Evolutionary conservation across 2,888 invertebrate species (phyloP), one percentile per base, ranked within the genome.

Genomic region (Sphecodes monilicornis): DNA sequence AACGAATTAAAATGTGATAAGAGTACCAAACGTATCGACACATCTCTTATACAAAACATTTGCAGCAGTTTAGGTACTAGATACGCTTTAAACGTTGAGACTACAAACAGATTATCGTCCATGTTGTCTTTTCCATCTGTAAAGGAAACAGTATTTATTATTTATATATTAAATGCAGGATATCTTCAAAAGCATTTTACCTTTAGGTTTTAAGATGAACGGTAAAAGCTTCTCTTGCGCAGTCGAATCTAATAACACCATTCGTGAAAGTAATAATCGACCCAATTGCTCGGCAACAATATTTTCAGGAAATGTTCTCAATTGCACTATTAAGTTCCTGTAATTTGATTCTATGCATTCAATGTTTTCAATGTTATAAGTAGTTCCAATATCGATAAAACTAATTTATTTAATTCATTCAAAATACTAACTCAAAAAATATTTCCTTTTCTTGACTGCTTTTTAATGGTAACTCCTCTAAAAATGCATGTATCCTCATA

Each of bases 41-140:
- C 96, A 94, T 99, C 98, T 88, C 98, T 96, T 5, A 99, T 97
- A 90, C 97, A 97, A 95, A 98, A 98, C 94, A 98, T 96, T 92
- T 97, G 97, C 88, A 97, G 95, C 57, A 98, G 94, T 95, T 97
- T 97, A 76, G 97, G 98, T 90, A 98, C 96, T 43, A 99, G 95
- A 94, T 97, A 96, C 90, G 96, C 96, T 91, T 96, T 97, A 93
- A 97, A 98, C 3, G 96, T 96, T 80, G 95, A 95, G 68, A 96
- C 95, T 71, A 96, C 96, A 93, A 98, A 97, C 81, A 98, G 95
- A 43, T 97, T 96, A 78, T 95, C 91, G 46, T 95, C 94, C 70
- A 96, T 95, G 39, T 95, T 94, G 22, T 91, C 86, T 68, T 89
- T 88, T 43, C 92, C 92, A 82, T 93, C 94, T 93, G 29, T 8